Evolutionary conservation across 2,797 vertebrate species (phyloP), one percentile per base, ranked within the genome.

Genomic region (Parauchenoglanis ngamensis): DNA sequence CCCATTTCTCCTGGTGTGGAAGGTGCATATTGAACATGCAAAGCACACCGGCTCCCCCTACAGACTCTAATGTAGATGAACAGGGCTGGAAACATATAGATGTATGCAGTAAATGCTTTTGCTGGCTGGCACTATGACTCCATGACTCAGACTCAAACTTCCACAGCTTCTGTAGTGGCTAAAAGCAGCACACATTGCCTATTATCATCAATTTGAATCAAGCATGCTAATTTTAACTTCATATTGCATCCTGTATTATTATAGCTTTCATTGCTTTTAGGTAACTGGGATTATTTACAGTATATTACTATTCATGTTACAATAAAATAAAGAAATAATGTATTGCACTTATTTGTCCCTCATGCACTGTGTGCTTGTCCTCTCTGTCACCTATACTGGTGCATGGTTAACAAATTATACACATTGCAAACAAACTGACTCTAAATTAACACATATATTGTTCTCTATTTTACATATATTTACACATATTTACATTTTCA

Each of bases 391-490:
- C 70, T 82, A 61, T 28, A 31, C 46, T 13, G n/a, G 63, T 63
- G 28, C 76, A 87, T 40, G 68, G 7, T 31, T 72, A n/a, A 17
- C 46, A 52, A 15, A n/a, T 19, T 31, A 54, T n/a, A 77, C 49
- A 31, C 13, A 31, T 57, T 61, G 17, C 70, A 86, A 78, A 85
- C 67, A 61, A 79, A 78, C 87, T 67, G 54, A 78, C 12, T 19
- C 61, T 79, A 82, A 88, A 77, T 89, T 86, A 90, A 90, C 88
- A 86, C 40, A 25, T 40, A 21, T 72, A 85, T 85, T 75, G 49
- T 88, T 35, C 52, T 85, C n/a, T 40, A 81, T 75, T 70, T 84
- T 61, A 65, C 54, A n/a, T n/a, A n/a, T n/a, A n/a, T n/a, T n/a
- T n/a, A n/a, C n/a, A n/a, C n/a, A n/a, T n/a, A n/a, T n/a, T n/a